Evolutionary conservation across 2,888 invertebrate genomes (phyloP).

Genomic region (Cataglyphis rosenhaueri): DNA sequence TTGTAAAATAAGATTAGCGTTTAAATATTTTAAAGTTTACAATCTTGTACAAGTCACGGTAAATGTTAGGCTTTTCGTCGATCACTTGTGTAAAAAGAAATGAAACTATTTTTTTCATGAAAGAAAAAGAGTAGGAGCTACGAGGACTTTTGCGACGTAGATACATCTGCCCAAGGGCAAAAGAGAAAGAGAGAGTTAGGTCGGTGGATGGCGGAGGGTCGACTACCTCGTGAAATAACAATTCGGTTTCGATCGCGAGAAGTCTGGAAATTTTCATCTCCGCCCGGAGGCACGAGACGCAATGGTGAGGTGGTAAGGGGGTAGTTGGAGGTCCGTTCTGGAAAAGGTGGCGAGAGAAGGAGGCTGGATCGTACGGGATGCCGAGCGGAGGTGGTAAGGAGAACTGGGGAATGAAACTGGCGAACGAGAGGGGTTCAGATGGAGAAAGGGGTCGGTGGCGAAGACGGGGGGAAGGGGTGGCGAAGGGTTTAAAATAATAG

Average conservation of each 20-base stretch:
- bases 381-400: slow-evolving; percentile 67
- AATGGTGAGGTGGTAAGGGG: slow-evolving; percentile 47
- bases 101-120: slow-evolving; percentile 16
- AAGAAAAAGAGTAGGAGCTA: slow-evolving; percentile 49
- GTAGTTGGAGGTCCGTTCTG: slow-evolving; percentile 47
- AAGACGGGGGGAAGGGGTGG: slow-evolving; percentile 52
- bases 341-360: slow-evolving; percentile 57
- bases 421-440: slow-evolving; percentile 66
- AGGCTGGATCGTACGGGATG: slow-evolving; percentile 63
- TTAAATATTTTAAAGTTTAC: background rate
- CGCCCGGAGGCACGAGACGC: slow-evolving; percentile 71
- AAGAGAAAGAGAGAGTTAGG: slow-evolving; percentile 64
- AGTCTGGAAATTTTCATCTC: slow-evolving; percentile 78
- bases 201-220: slow-evolving; percentile 64
- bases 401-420: slow-evolving; percentile 70
- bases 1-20: background rate
- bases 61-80: slow-evolving; percentile 22
- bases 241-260: slow-evolving; percentile 77
- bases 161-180: slow-evolving; percentile 70
- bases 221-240: slow-evolving; percentile 79
- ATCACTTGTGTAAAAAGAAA: slow-evolving; percentile 43
- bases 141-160: slow-evolving; percentile 55
- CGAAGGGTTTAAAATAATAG: slow-evolving; percentile 82
- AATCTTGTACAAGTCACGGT: background rate
- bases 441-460: slow-evolving; percentile 43